A percentile compares a stretch with the other conserved stretches of the same genome.
phyloP scores from a whole-genome alignment of 1,140 invertebrate genomes.

The Cecropterus lyciades region DNA sequence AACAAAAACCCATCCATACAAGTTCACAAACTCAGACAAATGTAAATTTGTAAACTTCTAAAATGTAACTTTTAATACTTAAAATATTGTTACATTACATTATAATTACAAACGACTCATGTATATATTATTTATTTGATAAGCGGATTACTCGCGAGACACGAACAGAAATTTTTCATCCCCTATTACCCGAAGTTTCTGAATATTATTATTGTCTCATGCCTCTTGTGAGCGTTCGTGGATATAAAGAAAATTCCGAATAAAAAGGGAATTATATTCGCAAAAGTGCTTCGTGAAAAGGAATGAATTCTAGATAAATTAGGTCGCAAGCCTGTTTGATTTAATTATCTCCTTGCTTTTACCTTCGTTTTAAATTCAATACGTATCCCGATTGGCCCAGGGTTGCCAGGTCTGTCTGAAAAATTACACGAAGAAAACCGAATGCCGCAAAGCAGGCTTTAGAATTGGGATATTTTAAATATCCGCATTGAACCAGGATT shows the following conservation, averaged over 20 bases:
- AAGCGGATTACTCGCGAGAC: constrained; percentile 5
- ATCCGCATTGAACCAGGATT: too few relatives aligned
- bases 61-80: too few relatives aligned
- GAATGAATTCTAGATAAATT: constrained; percentile 22
- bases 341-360: constrained; percentile 19
- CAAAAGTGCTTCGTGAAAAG: constrained; percentile 15
- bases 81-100: too few relatives aligned
- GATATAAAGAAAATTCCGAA: constrained; percentile 12
- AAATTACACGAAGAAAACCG: constrained; percentile 8
- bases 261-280: constrained; percentile 11
- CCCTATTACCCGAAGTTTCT: constrained; percentile 27
- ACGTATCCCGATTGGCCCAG: constrained; percentile 11
- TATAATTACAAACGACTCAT: constrained; percentile 5
- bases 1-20: too few relatives aligned
- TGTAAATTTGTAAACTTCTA: too few relatives aligned
- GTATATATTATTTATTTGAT: constrained; percentile 7
- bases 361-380: constrained; percentile 18
- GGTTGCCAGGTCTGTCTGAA: constrained; percentile 10
- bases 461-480: neutral
- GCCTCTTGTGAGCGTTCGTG: constrained; percentile 3
- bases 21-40: too few relatives aligned
- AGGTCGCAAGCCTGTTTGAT: constrained; percentile 19
- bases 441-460: neutral
- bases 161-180: constrained; percentile 23
- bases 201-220: constrained; percentile 30